phyloP scores from a whole-genome alignment of 2,797 vertebrate genomes.

The Oreochromis grahami region DNA sequence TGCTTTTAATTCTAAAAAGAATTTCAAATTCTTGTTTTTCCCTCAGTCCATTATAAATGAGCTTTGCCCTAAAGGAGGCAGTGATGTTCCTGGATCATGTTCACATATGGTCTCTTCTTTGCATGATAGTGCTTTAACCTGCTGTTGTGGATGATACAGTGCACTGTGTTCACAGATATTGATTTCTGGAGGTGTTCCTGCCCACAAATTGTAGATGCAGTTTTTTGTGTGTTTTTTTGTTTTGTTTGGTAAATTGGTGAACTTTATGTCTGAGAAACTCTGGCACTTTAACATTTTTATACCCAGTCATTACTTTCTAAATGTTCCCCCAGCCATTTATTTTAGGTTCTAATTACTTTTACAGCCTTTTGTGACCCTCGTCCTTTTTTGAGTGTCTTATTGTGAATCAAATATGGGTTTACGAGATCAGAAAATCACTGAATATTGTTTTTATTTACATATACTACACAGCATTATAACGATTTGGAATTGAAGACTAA shows the following conservation, averaged over 20 bases:
- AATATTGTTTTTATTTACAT: background rate
- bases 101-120: background rate
- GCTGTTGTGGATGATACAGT: background rate
- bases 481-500: background rate
- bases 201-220: background rate
- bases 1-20: background rate
- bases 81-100: background rate
- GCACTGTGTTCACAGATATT: background rate
- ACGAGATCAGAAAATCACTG: background rate
- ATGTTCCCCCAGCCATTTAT: background rate
- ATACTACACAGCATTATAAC: background rate
- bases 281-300: background rate
- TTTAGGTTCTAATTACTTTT: background rate
- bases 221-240: background rate
- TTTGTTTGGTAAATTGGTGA: background rate
- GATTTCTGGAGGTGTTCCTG: background rate
- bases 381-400: background rate
- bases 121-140: background rate
- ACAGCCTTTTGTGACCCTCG: background rate
- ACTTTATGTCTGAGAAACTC: background rate
- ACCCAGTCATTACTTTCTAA: background rate
- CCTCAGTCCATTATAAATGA: background rate
- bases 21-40: background rate
- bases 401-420: background rate
- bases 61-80: background rate